These are phyloP conservation scores for Papilio dardanus DNA, from an alignment of 1,140 invertebrate species.

Conservation along the genomic window DNA sequence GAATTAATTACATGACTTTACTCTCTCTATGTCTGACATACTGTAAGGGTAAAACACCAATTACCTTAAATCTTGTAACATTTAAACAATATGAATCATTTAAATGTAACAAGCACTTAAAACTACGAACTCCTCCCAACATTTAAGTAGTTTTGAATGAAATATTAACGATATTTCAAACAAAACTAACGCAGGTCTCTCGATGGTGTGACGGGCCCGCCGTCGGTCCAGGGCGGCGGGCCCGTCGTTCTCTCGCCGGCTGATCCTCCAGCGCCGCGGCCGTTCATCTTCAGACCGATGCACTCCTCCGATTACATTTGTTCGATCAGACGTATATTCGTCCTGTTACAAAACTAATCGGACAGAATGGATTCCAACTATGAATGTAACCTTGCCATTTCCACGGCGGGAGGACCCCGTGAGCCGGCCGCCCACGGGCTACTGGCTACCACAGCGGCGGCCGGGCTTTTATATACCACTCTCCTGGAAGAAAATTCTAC, in stretches of 20 bases:
- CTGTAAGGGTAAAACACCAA: background rate
- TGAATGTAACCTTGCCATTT: background rate
- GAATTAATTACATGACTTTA: background rate
- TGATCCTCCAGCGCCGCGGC: background rate
- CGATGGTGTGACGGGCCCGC: background rate
- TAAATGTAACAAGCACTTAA: conserved; percentile 17
- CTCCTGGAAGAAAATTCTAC: background rate
- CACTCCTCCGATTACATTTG: conserved; percentile 8
- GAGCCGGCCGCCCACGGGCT: background rate
- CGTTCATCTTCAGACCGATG: background rate
- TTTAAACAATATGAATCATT: conserved; percentile 3
- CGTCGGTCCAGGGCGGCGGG: background rate
- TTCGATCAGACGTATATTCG: background rate
- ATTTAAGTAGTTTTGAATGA: conserved; percentile 1
- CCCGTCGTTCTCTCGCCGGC: background rate
- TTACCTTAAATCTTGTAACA: background rate
- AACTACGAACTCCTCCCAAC: background rate
- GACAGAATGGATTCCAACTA: background rate
- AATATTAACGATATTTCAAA: background rate
- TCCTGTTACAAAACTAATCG: background rate
- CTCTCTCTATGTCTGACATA: background rate
- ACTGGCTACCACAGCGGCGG: background rate
- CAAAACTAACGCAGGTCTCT: background rate
- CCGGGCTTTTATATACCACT: background rate
- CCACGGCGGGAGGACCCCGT: conserved; percentile 11